These are phyloP conservation scores for Nothoprocta pentlandii DNA, from an alignment of 2,113 vertebrate genomes.

Conservation along the genomic window DNA sequence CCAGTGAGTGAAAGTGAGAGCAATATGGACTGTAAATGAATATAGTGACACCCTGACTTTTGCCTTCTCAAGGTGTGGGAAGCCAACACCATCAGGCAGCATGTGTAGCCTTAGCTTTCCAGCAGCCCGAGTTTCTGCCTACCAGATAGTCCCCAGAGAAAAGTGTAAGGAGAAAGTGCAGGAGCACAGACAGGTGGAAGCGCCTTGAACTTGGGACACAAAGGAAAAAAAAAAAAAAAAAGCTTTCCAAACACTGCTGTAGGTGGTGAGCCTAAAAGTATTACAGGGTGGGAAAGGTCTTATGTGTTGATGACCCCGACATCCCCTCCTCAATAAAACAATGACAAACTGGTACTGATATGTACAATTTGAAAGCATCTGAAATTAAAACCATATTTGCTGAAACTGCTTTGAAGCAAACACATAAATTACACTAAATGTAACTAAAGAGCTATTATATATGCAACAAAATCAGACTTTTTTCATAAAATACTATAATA, in stretches of 20 bases:
- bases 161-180: neutral
- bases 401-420: neutral
- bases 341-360: neutral
- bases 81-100: neutral
- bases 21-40: neutral
- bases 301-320: neutral
- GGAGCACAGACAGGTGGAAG: neutral
- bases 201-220: neutral
- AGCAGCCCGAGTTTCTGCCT: neutral
- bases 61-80: neutral
- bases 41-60: neutral
- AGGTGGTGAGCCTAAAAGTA: neutral
- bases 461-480: neutral
- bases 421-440: neutral
- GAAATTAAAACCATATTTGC: neutral
- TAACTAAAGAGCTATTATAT: neutral
- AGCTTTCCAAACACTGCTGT: neutral
- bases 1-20: neutral
- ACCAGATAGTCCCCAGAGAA: neutral
- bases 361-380: neutral
- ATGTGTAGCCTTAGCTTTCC: neutral
- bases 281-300: neutral
- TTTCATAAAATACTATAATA: neutral
- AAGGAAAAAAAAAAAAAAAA: rapidly evolving
- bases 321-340: neutral